These are phyloP conservation scores for Cheilosia vernalis DNA, from an alignment of 2,888 invertebrate genomes.

Conservation along the genomic window DNA sequence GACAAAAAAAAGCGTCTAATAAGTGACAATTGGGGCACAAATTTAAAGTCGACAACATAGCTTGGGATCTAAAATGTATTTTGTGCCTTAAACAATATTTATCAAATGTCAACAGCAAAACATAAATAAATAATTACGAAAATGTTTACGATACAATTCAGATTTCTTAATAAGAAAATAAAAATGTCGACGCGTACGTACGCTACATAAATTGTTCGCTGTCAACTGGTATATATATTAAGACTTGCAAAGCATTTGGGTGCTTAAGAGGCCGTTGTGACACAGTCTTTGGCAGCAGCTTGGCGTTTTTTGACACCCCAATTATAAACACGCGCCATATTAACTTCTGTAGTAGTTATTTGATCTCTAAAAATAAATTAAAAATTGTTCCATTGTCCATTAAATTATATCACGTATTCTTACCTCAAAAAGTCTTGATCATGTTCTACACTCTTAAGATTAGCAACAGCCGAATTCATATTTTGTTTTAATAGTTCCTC, in stretches of 20 bases:
- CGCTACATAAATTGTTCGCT: neutral
- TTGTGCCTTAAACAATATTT: slow-evolving; percentile 4
- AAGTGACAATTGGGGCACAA: too few relatives aligned
- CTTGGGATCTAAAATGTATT: too few relatives aligned
- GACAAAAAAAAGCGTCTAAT: too few relatives aligned
- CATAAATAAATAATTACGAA: slow-evolving; percentile 25
- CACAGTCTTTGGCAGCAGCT: slow-evolving; percentile 85
- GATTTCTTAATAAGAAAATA: slow-evolving; percentile 5
- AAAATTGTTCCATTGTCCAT: neutral
- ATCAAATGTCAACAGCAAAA: slow-evolving; percentile 1
- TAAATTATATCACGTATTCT: neutral
- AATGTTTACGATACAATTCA: neutral
- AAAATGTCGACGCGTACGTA: neutral
- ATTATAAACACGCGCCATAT: slow-evolving; percentile 99
- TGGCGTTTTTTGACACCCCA: slow-evolving; percentile 98
- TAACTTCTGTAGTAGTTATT: slow-evolving; percentile 98
- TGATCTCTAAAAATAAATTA: slow-evolving; percentile 86
- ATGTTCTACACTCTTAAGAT: slow-evolving; percentile 92
- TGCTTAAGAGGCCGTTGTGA: slow-evolving; percentile 59
- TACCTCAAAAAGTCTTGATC: slow-evolving; percentile 97
- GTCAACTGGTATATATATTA: neutral
- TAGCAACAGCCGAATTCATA: slow-evolving; percentile 92
- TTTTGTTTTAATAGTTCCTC: slow-evolving; percentile 92
- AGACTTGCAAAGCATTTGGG: neutral
- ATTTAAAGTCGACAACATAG: too few relatives aligned